Percentiles rank a stretch among this genome's conserved stretches.
These are phyloP conservation scores for Hoplias malabaricus DNA, from an alignment of 2,113 vertebrate species.

Conservation along the genomic window DNA sequence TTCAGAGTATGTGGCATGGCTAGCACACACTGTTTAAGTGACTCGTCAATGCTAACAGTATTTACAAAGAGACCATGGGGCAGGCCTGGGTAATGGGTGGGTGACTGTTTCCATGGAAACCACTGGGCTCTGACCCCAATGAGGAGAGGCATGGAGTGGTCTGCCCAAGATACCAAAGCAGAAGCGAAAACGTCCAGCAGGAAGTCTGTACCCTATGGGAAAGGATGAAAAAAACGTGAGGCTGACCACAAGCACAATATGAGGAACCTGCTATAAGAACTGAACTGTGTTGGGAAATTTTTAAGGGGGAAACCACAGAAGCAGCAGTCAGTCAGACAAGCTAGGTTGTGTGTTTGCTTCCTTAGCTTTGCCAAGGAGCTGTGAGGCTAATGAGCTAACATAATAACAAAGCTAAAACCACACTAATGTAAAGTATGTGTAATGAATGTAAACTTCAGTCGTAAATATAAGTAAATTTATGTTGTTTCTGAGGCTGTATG, in stretches of 20 bases:
- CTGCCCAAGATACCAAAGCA: slow-evolving; percentile 84
- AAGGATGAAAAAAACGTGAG: not conserved
- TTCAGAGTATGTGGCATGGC: slow-evolving; percentile 80
- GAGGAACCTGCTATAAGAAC: too few species aligned
- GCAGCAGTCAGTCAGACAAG: too few species aligned
- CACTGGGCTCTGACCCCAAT: slow-evolving; percentile 83
- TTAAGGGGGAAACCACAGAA: too few species aligned
- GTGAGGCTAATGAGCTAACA: too few species aligned
- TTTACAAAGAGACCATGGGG: slow-evolving; percentile 67
- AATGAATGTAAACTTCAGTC: too few species aligned
- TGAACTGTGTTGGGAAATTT: too few species aligned
- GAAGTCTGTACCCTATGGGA: slow-evolving; percentile 81
- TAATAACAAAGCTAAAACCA: too few species aligned
- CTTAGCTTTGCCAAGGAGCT: too few species aligned
- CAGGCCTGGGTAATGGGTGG: slow-evolving; percentile 6
- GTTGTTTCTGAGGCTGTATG: too few species aligned
- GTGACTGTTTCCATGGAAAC: slow-evolving; percentile 73
- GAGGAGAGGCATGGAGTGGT: slow-evolving; percentile 82
- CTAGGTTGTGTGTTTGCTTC: too few species aligned
- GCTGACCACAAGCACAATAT: not conserved
- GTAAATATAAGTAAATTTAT: too few species aligned
- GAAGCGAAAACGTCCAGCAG: slow-evolving; percentile 83
- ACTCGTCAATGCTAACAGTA: slow-evolving; percentile 58
- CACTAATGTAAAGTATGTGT: too few species aligned
- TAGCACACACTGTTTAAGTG: slow-evolving; percentile 72